Evolutionary conservation across 2,113 vertebrate species (phyloP).

Genomic region (Panthera leo): DNA sequence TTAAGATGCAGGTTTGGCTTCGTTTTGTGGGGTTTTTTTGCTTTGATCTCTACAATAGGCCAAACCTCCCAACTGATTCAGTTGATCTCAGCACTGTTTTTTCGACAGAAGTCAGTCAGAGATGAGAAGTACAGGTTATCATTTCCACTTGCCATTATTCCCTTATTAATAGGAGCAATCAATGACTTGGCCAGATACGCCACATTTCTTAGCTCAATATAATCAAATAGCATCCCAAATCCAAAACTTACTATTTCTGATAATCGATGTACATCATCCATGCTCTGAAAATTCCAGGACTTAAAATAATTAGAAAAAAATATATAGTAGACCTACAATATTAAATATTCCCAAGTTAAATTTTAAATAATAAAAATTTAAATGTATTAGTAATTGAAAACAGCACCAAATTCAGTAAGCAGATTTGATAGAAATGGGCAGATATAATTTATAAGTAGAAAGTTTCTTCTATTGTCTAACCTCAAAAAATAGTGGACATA

Average conservation of each 20-base stretch:
- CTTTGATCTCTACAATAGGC: not conserved
- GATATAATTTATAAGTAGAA: not conserved
- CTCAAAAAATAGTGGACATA: not conserved
- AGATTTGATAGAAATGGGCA: not conserved
- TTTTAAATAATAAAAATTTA: constrained; percentile 25
- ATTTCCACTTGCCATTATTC: not conserved
- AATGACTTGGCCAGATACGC: not conserved
- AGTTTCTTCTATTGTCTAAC: not conserved
- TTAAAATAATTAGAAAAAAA: not conserved
- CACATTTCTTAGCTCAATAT: not conserved
- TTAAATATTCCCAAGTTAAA: not conserved
- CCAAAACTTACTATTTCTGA: not conserved
- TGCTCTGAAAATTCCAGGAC: not conserved
- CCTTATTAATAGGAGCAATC: not conserved
- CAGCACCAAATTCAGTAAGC: not conserved
- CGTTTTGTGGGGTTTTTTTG: not conserved
- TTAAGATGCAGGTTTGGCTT: not conserved
- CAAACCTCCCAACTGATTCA: not conserved
- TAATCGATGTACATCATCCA: not conserved
- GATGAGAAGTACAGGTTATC: not conserved
- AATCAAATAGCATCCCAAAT: not conserved
- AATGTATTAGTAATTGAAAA: constrained; percentile 1
- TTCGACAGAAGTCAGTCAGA: not conserved
- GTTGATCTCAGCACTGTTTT: not conserved
- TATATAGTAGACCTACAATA: not conserved